These are phyloP conservation scores for Propithecus coquereli DNA, from an alignment of 2,113 vertebrate genomes.

Conservation along the genomic window DNA sequence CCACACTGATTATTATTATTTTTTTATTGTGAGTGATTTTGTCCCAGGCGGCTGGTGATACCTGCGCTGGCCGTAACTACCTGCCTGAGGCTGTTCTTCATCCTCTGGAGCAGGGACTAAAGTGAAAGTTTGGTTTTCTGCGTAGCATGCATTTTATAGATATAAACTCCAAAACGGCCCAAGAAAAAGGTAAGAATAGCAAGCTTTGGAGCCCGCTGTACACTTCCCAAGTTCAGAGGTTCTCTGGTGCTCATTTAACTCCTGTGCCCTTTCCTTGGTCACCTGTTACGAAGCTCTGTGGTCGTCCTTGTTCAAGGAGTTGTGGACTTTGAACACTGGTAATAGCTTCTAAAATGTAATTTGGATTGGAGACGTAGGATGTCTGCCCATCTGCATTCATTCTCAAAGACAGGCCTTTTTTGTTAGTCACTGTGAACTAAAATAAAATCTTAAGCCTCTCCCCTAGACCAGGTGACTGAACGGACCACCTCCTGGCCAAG, in stretches of 20 bases:
- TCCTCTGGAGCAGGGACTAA: not conserved
- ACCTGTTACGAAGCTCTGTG: too few relatives aligned
- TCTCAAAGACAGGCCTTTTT: not conserved
- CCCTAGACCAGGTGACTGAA: too few relatives aligned
- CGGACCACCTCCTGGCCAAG: too few relatives aligned
- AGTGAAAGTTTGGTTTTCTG: not conserved
- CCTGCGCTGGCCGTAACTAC: accelerated
- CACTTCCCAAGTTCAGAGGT: accelerated
- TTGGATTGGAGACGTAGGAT: accelerated
- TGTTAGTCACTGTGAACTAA: too few relatives aligned
- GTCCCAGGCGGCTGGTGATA: not conserved
- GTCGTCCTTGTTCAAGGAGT: not conserved
- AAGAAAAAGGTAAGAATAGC: not conserved
- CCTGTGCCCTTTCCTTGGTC: accelerated
- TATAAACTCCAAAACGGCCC: not conserved
- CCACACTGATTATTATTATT: not conserved
- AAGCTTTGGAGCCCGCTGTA: accelerated
- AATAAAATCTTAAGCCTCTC: too few relatives aligned
- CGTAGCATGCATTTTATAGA: accelerated
- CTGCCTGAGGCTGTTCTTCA: accelerated
- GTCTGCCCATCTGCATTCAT: accelerated
- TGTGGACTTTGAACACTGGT: accelerated
- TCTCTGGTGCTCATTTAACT: accelerated
- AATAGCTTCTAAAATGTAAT: too few relatives aligned
- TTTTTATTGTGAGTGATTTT: not conserved